Conservation (phyloP, 1,140 invertebrate species). For the Penaeus indicus region DNA sequence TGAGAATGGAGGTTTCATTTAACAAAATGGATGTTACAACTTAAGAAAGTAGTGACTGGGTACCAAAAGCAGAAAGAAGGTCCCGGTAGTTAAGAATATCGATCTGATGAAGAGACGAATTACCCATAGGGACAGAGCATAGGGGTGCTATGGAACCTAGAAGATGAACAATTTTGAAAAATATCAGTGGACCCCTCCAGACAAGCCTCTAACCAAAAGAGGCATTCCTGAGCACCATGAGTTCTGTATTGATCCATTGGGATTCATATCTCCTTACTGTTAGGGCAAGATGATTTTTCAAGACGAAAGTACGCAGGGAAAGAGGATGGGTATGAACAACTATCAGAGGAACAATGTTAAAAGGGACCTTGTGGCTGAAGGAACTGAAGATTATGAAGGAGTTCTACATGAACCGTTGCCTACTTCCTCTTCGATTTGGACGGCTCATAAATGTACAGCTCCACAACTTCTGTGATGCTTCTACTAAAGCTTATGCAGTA, state of each 20-base stretch:
- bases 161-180: background rate
- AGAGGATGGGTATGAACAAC: background rate
- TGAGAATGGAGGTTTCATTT: background rate
- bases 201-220: conserved; percentile 3
- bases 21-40: conserved; percentile 31
- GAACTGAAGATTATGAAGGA: background rate
- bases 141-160: conserved; percentile 9
- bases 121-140: background rate
- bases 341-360: no score
- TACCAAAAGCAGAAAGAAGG: background rate
- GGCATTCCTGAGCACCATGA: conserved; percentile 19
- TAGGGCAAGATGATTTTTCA: conserved; percentile 26
- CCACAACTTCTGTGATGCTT: no score
- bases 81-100: background rate
- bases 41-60: background rate
- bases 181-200: background rate
- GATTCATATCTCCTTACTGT: background rate
- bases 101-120: background rate
- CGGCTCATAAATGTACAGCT: background rate
- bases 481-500: no score
- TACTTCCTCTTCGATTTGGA: background rate
- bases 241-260: background rate
- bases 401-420: background rate
- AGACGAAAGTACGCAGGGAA: conserved; percentile 3
- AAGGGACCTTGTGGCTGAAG: background rate